Base-by-base conservation (phyloP, 1,140 invertebrate species). In the Meloidogyne hapla region DNA sequence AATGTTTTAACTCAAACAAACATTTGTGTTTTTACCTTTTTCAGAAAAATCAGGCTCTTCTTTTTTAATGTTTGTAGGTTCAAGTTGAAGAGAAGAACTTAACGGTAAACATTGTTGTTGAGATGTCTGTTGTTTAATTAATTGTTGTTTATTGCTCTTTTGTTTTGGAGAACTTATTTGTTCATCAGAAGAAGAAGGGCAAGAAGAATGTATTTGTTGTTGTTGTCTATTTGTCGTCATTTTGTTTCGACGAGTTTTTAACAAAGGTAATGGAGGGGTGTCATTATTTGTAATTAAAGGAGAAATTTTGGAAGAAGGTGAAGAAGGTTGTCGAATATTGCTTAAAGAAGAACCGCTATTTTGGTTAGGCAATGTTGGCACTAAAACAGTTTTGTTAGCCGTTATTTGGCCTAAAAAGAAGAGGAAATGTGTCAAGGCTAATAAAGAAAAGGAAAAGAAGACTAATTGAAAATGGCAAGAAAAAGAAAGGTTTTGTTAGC, bases 171-270 rank as follows among this genome's bases (percentile, higher is more conserved):
- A 63, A 28, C 71, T 73, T 2, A 73, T 13, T n/a, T 81, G 83
- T 33, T 81, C 80, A 23, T 81, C 80, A 23, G 81, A 83, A 6
- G 80, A 80, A 6, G 79, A 81, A 23, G 82, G 68, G n/a, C 71
- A 73, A 64, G 38, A 42, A 23, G 71, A 26, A 26, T 25, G 56
- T 21, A 33, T 26, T 38, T 73, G 70, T n/a, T 65, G 70, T 40
- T 66, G 65, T 42, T 67, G 65, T 42, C 65, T 67, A 42, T 67
- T 33, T n/a, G 21, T 67, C 6, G 48, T 56, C 48, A 56, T 73
- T 56, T 26, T 38, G 23, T 40, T 56, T 23, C 71, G 71, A 6
- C 71, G 71, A 28, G 40, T 73, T 56, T 56, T 56, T 64, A 64
- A 64, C 13, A 64, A 64, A 21, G 71, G 48, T 38, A 63, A 61